Evolutionary conservation across 1,140 invertebrate species (phyloP).

Genomic region (Panagrolaimus sp.): DNA sequence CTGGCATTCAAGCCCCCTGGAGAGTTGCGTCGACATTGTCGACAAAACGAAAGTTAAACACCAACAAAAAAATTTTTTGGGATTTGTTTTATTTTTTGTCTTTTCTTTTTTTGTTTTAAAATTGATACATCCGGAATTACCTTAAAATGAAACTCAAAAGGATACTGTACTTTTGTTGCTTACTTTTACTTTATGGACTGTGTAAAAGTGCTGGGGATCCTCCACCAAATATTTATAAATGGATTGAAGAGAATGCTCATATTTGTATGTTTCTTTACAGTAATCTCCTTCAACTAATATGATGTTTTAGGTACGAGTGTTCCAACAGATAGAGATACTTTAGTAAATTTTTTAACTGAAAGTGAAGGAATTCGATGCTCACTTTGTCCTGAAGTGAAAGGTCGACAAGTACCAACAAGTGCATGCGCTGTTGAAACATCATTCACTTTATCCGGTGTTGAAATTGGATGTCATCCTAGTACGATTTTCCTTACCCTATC

Average conservation of each 20-base stretch:
- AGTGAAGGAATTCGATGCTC: conserved; percentile 43
- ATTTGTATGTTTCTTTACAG: conserved; percentile 41
- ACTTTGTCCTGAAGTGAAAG: conserved; percentile 37
- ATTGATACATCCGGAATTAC: no score
- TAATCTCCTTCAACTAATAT: not conserved
- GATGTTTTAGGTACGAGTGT: conserved; percentile 39
- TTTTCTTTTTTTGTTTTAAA: no score
- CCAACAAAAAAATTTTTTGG: no score
- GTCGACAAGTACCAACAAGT: conserved; percentile 35
- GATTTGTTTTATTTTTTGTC: no score
- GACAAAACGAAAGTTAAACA: no score
- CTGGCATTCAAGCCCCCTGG: no score
- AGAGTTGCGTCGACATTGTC: no score
- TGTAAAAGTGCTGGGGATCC: no score
- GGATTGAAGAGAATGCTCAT: conserved; percentile 50
- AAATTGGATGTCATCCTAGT: conserved; percentile 49
- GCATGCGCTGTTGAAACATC: conserved; percentile 43
- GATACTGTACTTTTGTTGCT: no score
- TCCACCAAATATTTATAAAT: conserved; percentile 44
- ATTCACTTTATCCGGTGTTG: conserved; percentile 31
- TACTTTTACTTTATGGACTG: no score
- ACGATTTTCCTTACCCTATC: conserved; percentile 13
- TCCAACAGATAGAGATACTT: conserved; percentile 36
- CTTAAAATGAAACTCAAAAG: no score
- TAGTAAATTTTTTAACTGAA: conserved; percentile 42